Evolutionary conservation across 2,113 vertebrate species (phyloP).

Genomic region (Hypanus sabinus): DNA sequence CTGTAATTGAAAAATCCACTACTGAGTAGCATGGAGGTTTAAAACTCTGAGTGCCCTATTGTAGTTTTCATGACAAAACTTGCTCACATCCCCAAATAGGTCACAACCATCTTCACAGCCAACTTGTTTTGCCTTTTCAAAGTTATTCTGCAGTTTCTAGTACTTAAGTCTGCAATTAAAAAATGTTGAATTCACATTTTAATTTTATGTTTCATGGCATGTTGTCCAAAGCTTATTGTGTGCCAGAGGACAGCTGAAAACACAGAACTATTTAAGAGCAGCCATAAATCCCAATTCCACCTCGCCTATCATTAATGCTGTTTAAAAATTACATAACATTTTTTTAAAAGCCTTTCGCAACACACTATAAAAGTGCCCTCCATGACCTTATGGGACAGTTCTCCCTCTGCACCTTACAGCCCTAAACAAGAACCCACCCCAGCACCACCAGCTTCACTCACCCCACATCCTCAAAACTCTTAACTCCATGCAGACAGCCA

Average conservation of each 20-base stretch:
- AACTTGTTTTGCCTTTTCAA: background rate
- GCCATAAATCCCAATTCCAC: background rate
- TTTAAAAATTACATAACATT: background rate
- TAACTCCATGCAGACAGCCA: background rate
- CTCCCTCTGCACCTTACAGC: background rate
- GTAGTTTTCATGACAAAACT: constrained; percentile 10
- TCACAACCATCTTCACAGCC: background rate
- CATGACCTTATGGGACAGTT: background rate
- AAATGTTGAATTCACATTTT: background rate
- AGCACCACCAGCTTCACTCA: background rate
- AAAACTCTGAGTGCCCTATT: background rate
- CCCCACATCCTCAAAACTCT: background rate
- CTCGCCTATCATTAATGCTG: background rate
- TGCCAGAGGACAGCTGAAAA: no score
- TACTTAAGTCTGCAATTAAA: background rate
- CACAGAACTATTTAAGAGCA: background rate
- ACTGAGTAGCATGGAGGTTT: background rate
- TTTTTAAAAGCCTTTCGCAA: background rate
- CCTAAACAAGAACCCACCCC: no score
- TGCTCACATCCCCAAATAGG: background rate
- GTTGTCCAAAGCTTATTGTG: background rate
- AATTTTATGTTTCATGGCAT: background rate
- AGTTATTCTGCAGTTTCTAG: constrained; percentile 10
- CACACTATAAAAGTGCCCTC: background rate
- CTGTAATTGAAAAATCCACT: background rate